phyloP scores from a whole-genome alignment of 2,888 invertebrate genomes.

The Standfussiana lucernea region DNA sequence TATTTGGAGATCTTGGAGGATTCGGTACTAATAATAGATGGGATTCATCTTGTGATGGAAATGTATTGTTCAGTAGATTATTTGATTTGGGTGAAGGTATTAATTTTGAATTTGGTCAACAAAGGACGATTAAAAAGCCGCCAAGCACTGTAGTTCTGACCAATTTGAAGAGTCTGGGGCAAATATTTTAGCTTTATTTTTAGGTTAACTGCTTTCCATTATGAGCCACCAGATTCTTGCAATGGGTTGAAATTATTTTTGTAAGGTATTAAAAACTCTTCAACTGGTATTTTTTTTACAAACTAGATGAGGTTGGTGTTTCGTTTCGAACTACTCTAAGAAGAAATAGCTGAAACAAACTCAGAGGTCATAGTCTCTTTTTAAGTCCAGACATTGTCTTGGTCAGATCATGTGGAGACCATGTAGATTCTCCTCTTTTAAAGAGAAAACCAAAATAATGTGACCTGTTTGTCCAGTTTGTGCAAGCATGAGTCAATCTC shows the following conservation, averaged over 20 bases:
- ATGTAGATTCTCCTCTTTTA: no score
- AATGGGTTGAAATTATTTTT: neutral
- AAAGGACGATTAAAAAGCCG: neutral
- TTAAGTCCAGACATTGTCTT: no score
- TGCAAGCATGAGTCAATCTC: no score
- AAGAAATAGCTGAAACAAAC: no score
- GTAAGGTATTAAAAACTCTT: neutral
- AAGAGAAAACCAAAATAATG: no score
- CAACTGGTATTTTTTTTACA: neutral
- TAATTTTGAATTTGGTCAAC: neutral
- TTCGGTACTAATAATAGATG: slow-evolving; percentile 3
- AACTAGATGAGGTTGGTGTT: neutral
- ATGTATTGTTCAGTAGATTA: slow-evolving; percentile 6
- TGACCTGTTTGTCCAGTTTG: no score
- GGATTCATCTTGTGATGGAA: neutral
- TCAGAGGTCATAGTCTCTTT: no score
- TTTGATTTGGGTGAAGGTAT: slow-evolving; percentile 4
- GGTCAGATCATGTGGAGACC: no score
- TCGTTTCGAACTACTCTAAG: no score
- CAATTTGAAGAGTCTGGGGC: neutral
- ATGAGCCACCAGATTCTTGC: neutral
- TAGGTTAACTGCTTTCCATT: neutral
- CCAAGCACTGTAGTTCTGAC: neutral
- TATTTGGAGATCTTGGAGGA: slow-evolving; percentile 38
- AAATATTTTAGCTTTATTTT: neutral